Conservation (phyloP, 2,797 vertebrate genomes). For the Macropus fuliginosus region DNA sequence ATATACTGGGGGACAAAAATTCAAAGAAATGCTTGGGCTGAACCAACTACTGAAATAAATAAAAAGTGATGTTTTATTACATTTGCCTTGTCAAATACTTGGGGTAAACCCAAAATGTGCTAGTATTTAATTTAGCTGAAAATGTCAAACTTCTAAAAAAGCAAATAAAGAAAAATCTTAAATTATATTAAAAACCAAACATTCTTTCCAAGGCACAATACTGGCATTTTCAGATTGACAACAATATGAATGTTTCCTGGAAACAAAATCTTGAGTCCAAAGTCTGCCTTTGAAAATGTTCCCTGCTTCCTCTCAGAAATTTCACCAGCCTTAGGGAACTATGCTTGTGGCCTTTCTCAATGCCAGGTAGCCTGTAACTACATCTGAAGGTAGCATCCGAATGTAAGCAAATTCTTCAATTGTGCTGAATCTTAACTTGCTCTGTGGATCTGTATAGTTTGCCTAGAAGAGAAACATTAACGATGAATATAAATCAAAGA, state of each 20-base stretch:
- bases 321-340: constrained; percentile 88
- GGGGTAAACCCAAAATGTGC: constrained; percentile 61
- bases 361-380: constrained; percentile 94
- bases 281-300: constrained; percentile 37
- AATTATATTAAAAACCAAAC: constrained; percentile 74
- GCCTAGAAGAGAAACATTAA: constrained; percentile 87
- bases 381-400: constrained; percentile 95
- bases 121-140: constrained; percentile 76
- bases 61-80: constrained; percentile 59
- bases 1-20: constrained; percentile 50
- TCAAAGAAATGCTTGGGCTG: constrained; percentile 9
- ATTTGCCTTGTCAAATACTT: constrained; percentile 72
- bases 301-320: constrained; percentile 7
- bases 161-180: constrained; percentile 67
- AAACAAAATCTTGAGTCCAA: constrained; percentile 59
- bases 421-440: constrained; percentile 95
- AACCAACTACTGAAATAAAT: constrained; percentile 12
- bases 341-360: constrained; percentile 96
- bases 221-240: constrained; percentile 80
- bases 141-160: constrained; percentile 78
- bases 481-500: constrained; percentile 42
- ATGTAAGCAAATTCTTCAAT: constrained; percentile 97
- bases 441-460: constrained; percentile 98
- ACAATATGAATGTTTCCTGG: constrained; percentile 54
- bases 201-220: constrained; percentile 73